phyloP scores from a whole-genome alignment of 1,140 invertebrate species.

The Atopsyche davidsoni region DNA sequence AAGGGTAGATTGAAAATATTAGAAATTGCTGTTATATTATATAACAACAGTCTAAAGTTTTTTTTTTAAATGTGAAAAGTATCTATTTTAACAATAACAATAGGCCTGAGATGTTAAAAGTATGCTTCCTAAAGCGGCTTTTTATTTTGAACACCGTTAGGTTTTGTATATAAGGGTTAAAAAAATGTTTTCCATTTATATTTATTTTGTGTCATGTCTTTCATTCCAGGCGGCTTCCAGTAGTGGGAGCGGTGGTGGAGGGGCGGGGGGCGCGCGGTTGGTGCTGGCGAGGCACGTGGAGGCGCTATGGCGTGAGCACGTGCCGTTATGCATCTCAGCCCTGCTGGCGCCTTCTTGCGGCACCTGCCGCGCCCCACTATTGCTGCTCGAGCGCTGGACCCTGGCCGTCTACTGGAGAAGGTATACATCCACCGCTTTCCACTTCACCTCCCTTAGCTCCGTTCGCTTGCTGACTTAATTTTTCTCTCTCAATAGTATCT shows the following conservation, averaged over 20 bases:
- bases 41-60: no score
- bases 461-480: not conserved
- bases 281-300: conserved; percentile 38
- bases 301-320: conserved; percentile 43
- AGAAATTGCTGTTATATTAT: no score
- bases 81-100: no score
- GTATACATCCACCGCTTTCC: conserved; percentile 25
- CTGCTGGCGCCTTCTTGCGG: conserved; percentile 41
- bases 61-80: no score
- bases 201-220: no score
- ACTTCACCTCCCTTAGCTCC: not conserved
- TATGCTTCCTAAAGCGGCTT: no score
- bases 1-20: no score
- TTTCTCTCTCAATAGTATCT: not conserved
- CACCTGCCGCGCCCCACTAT: conserved; percentile 35
- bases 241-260: conserved; percentile 32
- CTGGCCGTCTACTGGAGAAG: conserved; percentile 39
- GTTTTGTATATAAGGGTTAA: no score
- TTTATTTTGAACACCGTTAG: no score
- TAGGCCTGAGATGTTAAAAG: no score
- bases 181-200: no score
- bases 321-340: conserved; percentile 45
- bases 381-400: conserved; percentile 45
- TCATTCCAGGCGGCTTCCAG: no score
- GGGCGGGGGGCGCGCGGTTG: conserved; percentile 34